Percentiles rank a stretch among this genome's conserved stretches.
phyloP scores from a whole-genome alignment of 2,113 vertebrate genomes.

The Onychorhynchus coronatus region DNA sequence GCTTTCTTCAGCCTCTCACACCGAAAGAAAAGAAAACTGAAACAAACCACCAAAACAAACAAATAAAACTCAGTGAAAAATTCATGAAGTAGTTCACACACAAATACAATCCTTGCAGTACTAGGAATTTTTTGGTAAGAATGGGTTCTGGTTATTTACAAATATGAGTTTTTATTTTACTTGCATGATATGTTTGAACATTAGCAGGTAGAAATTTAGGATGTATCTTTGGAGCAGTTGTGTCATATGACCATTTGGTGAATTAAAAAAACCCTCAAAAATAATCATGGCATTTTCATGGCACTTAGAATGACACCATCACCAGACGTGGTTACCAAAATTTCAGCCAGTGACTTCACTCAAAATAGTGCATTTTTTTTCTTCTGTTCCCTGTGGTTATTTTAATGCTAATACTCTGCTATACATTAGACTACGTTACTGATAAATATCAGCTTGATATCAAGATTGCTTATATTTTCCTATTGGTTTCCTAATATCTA shows the following conservation, averaged over 20 bases:
- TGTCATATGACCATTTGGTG: background rate
- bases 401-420: background rate
- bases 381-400: background rate
- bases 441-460: background rate
- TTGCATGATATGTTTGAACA: background rate
- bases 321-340: background rate
- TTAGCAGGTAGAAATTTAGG: background rate
- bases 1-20: background rate
- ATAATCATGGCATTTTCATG: background rate
- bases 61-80: background rate
- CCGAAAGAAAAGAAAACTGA: background rate
- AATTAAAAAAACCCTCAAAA: background rate
- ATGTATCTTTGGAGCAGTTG: background rate
- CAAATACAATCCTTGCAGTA: background rate
- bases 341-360: background rate
- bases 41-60: background rate
- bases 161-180: background rate
- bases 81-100: background rate
- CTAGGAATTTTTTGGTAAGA: background rate
- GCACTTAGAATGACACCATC: background rate
- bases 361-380: background rate
- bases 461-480: background rate
- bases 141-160: background rate
- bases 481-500: background rate
- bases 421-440: background rate